phyloP scores from a whole-genome alignment of 2,113 vertebrate species.

The Clupea harengus region DNA sequence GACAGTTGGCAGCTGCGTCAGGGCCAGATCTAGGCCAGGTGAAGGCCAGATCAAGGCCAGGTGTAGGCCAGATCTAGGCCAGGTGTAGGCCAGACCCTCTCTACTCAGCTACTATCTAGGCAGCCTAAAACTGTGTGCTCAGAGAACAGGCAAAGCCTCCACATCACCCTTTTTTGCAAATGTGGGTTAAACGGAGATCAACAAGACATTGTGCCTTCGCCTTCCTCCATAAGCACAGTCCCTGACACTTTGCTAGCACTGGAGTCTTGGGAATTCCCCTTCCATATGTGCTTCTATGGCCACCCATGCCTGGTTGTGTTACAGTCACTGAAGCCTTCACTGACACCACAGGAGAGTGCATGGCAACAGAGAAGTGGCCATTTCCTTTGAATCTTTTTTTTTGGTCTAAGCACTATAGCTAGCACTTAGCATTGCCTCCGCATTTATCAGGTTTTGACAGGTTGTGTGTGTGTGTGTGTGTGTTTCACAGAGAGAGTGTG shows the following conservation, averaged over 20 bases:
- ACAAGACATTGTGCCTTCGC: background rate
- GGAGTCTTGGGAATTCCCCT: background rate
- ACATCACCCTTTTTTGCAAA: background rate
- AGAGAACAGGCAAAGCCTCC: background rate
- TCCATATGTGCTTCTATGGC: background rate
- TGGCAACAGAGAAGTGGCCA: conserved; percentile 1
- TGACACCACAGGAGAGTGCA: background rate
- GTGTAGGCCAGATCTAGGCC: too few relatives aligned
- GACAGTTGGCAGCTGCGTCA: background rate
- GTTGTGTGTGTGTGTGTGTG: background rate
- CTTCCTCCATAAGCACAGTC: background rate
- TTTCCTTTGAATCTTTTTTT: background rate
- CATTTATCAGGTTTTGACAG: background rate
- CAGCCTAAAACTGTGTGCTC: background rate
- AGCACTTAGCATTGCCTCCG: background rate
- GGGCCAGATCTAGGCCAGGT: background rate
- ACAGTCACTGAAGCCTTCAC: background rate
- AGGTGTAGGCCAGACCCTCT: background rate
- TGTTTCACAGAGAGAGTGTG: background rate
- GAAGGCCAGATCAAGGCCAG: too few relatives aligned
- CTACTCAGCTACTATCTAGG: background rate
- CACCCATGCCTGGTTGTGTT: background rate
- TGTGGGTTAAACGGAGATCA: background rate
- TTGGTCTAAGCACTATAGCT: background rate
- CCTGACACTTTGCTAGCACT: background rate